phyloP scores from a whole-genome alignment of 1,140 invertebrate genomes.

The Drosophila subpulchrella region DNA sequence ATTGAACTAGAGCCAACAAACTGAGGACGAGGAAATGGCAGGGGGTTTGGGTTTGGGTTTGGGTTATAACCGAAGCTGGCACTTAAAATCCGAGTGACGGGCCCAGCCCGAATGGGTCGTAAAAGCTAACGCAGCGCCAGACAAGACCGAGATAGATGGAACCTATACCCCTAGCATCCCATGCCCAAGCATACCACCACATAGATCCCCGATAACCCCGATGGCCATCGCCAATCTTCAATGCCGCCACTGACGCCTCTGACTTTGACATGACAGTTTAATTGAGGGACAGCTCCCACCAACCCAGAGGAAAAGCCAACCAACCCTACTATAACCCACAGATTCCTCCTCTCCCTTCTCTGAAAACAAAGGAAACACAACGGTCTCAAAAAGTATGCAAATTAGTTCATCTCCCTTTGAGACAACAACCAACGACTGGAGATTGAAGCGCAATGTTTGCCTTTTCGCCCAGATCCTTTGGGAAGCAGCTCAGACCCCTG shows the following conservation, averaged over 20 bases:
- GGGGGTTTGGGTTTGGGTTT: conserved; percentile 1
- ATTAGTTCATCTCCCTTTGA: conserved; percentile 59
- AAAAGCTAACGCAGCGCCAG: conserved; percentile 34
- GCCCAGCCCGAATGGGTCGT: conserved; percentile 30
- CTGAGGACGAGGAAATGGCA: neutral
- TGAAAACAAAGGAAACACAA: conserved; percentile 18
- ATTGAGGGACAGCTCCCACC: conserved; percentile 59
- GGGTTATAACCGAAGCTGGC: conserved; percentile 1
- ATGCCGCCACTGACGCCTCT: conserved; percentile 56
- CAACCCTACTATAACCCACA: neutral
- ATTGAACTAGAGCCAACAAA: conserved; percentile 23
- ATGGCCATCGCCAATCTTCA: conserved; percentile 34
- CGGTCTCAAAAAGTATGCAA: conserved; percentile 62
- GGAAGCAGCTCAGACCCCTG: conserved; percentile 7
- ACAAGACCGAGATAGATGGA: neutral
- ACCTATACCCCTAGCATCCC: neutral
- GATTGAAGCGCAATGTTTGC: conserved; percentile 29
- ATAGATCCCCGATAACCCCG: conserved; percentile 8
- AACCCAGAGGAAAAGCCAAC: neutral
- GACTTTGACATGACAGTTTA: conserved; percentile 81
- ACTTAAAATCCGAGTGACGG: conserved; percentile 46
- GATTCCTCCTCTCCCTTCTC: neutral
- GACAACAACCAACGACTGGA: conserved; percentile 17
- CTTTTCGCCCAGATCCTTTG: conserved; percentile 22
- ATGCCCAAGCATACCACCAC: too few relatives aligned